Conservation (phyloP, 2,888 invertebrate genomes). For the Agrochola circellaris region DNA sequence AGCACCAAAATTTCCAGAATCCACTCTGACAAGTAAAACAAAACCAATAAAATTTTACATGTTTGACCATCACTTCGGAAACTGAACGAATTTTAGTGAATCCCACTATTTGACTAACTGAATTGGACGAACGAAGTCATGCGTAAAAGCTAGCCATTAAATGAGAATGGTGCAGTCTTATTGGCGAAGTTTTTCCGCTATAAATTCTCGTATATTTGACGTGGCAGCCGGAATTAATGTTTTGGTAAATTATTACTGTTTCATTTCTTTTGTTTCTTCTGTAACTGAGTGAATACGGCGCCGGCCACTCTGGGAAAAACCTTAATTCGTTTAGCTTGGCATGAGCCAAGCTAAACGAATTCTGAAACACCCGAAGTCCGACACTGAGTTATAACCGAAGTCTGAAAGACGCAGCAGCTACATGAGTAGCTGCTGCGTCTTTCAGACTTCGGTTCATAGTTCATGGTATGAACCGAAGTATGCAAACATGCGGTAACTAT, state of each 20-base stretch:
- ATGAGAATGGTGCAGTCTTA: slow-evolving; percentile 55
- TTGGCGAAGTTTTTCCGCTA: slow-evolving; percentile 58
- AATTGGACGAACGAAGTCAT: slow-evolving; percentile 41
- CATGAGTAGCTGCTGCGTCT: too few species aligned
- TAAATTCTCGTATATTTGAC: slow-evolving; percentile 60
- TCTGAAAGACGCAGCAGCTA: too few species aligned
- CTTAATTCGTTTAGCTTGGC: too few species aligned
- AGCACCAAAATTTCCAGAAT: slow-evolving; percentile 11
- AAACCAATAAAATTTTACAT: slow-evolving; percentile 62
- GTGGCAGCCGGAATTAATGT: slow-evolving; percentile 53
- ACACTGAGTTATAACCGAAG: too few species aligned
- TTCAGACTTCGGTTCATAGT: too few species aligned
- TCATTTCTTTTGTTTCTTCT: slow-evolving; percentile 32
- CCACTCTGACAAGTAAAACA: slow-evolving; percentile 13
- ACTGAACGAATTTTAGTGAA: slow-evolving; percentile 39
- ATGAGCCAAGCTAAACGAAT: too few species aligned
- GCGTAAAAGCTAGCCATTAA: slow-evolving; percentile 58
- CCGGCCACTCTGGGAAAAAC: too few species aligned
- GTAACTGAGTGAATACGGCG: slow-evolving; percentile 15
- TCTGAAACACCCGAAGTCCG: too few species aligned
- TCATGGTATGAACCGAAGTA: too few species aligned
- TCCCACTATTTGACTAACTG: slow-evolving; percentile 56
- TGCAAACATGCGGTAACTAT: too few species aligned
- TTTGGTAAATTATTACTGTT: slow-evolving; percentile 49
- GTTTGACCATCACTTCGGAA: slow-evolving; percentile 58